phyloP scores from a whole-genome alignment of 1,140 invertebrate species.

The Drosophila takahashii region DNA sequence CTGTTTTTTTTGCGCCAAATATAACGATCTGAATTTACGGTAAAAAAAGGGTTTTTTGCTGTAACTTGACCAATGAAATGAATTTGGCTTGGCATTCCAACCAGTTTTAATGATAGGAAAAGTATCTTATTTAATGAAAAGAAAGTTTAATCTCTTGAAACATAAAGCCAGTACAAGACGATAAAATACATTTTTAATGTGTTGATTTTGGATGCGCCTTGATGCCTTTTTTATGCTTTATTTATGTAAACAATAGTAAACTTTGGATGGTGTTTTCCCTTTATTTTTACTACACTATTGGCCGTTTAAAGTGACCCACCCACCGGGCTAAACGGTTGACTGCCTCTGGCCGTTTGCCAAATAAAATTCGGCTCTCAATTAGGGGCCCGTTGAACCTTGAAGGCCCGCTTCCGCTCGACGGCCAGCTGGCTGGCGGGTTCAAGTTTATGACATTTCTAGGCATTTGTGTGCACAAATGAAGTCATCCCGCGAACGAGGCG shows the following conservation, averaged over 20 bases:
- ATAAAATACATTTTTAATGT: background rate
- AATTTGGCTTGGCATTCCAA: no score
- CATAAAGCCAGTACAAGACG: background rate
- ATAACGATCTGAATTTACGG: no score
- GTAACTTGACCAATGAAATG: no score
- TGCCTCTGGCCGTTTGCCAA: slow-evolving; percentile 34
- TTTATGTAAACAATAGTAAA: background rate
- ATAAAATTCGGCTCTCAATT: slow-evolving; percentile 54
- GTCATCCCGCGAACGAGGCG: slow-evolving; percentile 62
- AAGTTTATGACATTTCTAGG: slow-evolving; percentile 77
- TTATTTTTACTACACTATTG: background rate
- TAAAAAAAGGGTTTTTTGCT: no score
- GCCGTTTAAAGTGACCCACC: slow-evolving; percentile 26
- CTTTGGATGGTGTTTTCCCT: background rate
- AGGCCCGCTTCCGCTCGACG: slow-evolving; percentile 49
- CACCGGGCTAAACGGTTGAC: slow-evolving; percentile 40
- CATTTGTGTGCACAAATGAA: slow-evolving; percentile 52
- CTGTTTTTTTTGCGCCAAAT: no score
- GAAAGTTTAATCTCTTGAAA: background rate
- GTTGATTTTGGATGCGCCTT: background rate
- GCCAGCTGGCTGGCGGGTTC: slow-evolving; percentile 49
- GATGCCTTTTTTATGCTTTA: background rate
- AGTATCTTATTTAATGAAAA: no score
- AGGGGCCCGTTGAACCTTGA: slow-evolving; percentile 66
- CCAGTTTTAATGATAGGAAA: background rate